Percentiles rank a stretch among this genome's conserved stretches.
Conservation (phyloP, 1,140 invertebrate genomes). For the Bombyx mandarina region DNA sequence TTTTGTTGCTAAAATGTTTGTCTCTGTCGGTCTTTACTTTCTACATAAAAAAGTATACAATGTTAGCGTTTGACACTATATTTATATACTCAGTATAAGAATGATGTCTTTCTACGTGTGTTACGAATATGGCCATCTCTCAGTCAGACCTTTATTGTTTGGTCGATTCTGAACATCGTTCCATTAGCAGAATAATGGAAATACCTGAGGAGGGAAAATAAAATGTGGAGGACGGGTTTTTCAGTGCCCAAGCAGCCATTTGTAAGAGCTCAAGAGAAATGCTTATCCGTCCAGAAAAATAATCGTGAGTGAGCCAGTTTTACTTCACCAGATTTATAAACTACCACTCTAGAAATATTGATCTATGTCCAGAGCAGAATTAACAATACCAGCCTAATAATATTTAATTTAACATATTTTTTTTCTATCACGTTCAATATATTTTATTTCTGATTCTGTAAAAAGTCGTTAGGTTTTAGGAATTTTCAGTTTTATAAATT, state of each 20-base stretch:
- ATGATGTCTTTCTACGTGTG: slow-evolving; percentile 10
- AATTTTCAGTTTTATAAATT: too few species aligned
- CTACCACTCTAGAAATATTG: too few species aligned
- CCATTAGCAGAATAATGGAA: slow-evolving; percentile 59
- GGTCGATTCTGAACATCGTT: slow-evolving; percentile 41
- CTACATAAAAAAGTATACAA: background rate
- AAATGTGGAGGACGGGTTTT: slow-evolving; percentile 47
- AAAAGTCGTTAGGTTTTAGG: too few species aligned
- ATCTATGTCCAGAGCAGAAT: too few species aligned
- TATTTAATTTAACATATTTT: too few species aligned
- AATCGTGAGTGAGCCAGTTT: slow-evolving; percentile 23
- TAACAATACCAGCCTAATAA: too few species aligned
- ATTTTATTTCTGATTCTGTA: too few species aligned
- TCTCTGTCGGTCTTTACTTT: too few species aligned
- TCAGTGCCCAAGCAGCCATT: slow-evolving; percentile 51
- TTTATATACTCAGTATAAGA: too few species aligned
- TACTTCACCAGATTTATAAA: too few species aligned
- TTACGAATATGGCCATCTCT: slow-evolving; percentile 26
- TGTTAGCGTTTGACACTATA: background rate
- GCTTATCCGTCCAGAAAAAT: slow-evolving; percentile 54
- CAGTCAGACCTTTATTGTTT: slow-evolving; percentile 41
- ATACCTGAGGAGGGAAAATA: slow-evolving; percentile 44
- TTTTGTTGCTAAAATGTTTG: too few species aligned
- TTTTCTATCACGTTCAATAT: too few species aligned
- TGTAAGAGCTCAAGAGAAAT: slow-evolving; percentile 59